Base-by-base conservation (phyloP, 2,888 invertebrate species). In the Epicampocera succincta region DNA sequence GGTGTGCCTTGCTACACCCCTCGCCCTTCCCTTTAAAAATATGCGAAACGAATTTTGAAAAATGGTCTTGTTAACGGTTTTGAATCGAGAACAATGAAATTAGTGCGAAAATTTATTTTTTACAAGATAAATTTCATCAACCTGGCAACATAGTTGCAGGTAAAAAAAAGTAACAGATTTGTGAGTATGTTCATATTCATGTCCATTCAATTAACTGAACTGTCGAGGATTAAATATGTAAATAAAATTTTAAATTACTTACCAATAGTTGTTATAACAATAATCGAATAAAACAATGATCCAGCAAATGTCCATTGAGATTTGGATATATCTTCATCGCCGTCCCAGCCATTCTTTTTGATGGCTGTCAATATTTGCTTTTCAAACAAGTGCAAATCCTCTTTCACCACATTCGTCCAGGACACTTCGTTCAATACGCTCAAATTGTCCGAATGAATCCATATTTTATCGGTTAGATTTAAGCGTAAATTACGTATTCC, bases 201-300 rank as follows among this genome's bases (percentile, higher is more conserved):
- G n/a, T n/a, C n/a, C n/a, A 29, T 29, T 6, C 29, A 29, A 29
- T 29, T 29, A 29, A n/a, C n/a, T n/a, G n/a, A 29, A 29, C 29
- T 29, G 6, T 29, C 29, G 6, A 6, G 6, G 29, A 29, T 29
- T 29, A 29, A 29, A n/a, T n/a, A n/a, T n/a, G n/a, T n/a, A 29
- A 29, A 6, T 29, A 33, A 33, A 33, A 9, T 1, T 33, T 1
- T 8, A 33, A 33, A 33, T 65, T 48, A 6, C 46, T 74, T 89
- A 97, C 98, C 98, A 85, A 98, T 98, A 42, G 98, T 98, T 71
- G 98, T 98, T 90, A 98, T 98, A 85, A 98, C 97, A 86, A 98
- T 97, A 88, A 98, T 98, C 85, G 97, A 97, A 92, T 98, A 98
- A 92, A 98, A 96, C 19, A 98, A 93, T 0, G 98, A 96, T 13